These are phyloP conservation scores for Cosmopolites sordidus DNA, from an alignment of 2,888 invertebrate genomes.

Conservation along the genomic window DNA sequence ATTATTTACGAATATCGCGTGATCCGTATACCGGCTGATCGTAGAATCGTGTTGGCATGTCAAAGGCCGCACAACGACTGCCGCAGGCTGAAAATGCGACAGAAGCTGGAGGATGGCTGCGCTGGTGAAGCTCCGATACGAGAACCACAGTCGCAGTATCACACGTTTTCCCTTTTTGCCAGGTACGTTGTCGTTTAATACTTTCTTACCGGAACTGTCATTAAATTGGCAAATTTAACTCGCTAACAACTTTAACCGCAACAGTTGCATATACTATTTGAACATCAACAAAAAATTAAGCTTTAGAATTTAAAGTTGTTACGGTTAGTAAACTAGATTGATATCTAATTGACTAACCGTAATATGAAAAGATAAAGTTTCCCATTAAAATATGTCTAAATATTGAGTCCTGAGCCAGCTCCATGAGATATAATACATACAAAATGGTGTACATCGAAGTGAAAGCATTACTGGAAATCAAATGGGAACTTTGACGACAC, in stretches of 20 bases:
- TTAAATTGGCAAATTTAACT: not conserved
- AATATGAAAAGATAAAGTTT: too few relatives aligned
- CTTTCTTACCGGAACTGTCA: not conserved
- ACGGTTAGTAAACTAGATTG: too few relatives aligned
- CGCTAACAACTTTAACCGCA: not conserved
- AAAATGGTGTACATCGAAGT: too few relatives aligned
- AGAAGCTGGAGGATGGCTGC: conserved; percentile 29
- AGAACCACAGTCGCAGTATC: not conserved
- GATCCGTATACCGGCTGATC: conserved; percentile 13
- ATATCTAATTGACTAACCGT: too few relatives aligned
- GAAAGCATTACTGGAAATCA: too few relatives aligned
- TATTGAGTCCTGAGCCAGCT: too few relatives aligned
- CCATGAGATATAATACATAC: too few relatives aligned
- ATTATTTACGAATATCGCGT: conserved; percentile 25
- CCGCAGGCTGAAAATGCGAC: conserved; percentile 29
- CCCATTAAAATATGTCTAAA: too few relatives aligned
- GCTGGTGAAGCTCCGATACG: conserved; percentile 21
- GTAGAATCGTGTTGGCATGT: conserved; percentile 20
- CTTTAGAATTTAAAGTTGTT: too few relatives aligned
- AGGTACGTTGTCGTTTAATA: not conserved
- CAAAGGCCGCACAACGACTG: conserved; percentile 25
- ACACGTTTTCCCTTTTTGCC: not conserved
- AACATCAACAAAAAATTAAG: too few relatives aligned
- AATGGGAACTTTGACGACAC: too few relatives aligned
- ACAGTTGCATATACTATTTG: not conserved